phyloP scores from a whole-genome alignment of 2,888 invertebrate genomes.

The Dugesia japonica region DNA sequence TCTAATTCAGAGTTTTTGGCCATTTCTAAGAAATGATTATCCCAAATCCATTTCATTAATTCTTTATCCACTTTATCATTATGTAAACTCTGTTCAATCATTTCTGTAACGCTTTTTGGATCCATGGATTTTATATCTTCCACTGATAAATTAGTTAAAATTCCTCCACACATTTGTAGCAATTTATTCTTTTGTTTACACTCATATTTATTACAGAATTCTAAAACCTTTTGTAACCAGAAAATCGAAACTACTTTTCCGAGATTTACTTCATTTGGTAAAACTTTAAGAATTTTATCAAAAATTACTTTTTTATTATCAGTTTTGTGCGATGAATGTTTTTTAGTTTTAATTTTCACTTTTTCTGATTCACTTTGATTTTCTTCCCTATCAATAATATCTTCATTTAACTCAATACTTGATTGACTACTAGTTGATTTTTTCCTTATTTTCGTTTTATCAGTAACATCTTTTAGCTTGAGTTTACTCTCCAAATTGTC shows the following conservation, averaged over 20 bases:
- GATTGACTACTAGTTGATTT: background rate
- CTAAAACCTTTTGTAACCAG: conserved; percentile 28
- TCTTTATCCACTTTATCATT: conserved; percentile 33
- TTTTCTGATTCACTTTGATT: conserved; percentile 27
- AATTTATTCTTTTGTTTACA: conserved; percentile 39
- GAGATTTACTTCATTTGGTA: conserved; percentile 32
- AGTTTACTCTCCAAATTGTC: background rate
- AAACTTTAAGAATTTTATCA: conserved; percentile 23
- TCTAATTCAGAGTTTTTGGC: conserved; percentile 37
- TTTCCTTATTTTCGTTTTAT: background rate
- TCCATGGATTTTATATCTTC: conserved; percentile 42
- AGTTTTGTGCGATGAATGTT: background rate
- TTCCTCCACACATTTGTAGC: conserved; percentile 40
- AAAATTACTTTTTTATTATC: conserved; percentile 21
- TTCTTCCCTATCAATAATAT: background rate
- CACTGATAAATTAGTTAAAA: conserved; percentile 39
- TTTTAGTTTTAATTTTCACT: conserved; percentile 4
- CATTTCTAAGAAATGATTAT: conserved; percentile 42
- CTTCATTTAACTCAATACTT: conserved; percentile 10
- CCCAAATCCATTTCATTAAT: conserved; percentile 39
- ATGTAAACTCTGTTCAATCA: conserved; percentile 36
- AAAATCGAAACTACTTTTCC: conserved; percentile 31
- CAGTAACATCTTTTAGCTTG: background rate
- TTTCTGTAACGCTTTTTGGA: conserved; percentile 40
- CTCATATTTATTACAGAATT: conserved; percentile 26